Evolutionary conservation across 2,797 vertebrate species (phyloP), one percentile per base, ranked within the genome.

Genomic region (Phrynocephalus vlangalii): DNA sequence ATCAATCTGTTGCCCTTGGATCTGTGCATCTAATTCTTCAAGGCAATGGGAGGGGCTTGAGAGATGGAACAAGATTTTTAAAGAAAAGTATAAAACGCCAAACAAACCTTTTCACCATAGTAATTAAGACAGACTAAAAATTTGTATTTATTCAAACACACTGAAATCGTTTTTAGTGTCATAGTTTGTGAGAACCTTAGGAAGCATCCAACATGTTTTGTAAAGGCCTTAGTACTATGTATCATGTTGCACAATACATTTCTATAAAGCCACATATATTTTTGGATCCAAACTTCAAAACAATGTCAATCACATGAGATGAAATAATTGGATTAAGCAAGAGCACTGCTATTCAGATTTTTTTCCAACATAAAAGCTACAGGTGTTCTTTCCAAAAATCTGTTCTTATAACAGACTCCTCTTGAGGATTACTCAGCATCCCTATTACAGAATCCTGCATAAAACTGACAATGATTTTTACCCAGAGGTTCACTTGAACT

Each of bases 71-170:
- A 91, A 90, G 85, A 67, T 67, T 86, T 68, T 90, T 30, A 77
- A 90, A 89, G 33, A 60, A 94, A 67, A 82, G 38, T 52, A 30
- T 76, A 70, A 85, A 73, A 68, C 16, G 20, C 60, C 60, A 26
- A 76, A n/a, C 48, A 44, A 82, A 26, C 20, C 10, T 82, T 85
- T 60, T 85, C 81, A 93, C 30, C 83, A 92, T 85, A 87, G 87
- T 38, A 0, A 0, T 90, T 91, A 92, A 92, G 79, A 92, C 77
- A 91, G 88, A 88, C 82, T 15, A 87, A 91, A 94, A 88, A 75
- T 92, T 90, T 94, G 89, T 33, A 79, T 89, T 95, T 95, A 95
- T 95, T 95, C 89, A 66, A 87, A 87, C 44, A 33, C 10, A 73
- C 82, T 60, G 15, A 22, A 88, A 90, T 91, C 79, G 87, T 86